Evolutionary conservation across 1,140 invertebrate species (phyloP).

Genomic region (Neodiprion fabricii): DNA sequence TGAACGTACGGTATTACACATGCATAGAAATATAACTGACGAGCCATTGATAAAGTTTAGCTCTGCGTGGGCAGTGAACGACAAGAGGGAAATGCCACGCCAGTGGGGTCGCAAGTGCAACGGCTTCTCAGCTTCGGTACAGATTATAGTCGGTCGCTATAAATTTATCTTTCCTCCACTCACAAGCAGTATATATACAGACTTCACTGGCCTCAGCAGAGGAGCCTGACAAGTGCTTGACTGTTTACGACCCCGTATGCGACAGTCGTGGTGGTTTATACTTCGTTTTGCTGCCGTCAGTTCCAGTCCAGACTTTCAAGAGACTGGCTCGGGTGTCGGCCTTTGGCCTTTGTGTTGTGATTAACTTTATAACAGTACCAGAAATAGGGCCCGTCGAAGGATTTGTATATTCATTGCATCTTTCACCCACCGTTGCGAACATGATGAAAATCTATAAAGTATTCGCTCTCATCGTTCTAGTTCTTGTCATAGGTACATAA

Average conservation of each 20-base stretch:
- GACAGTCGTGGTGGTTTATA: not conserved
- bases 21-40: too few relatives aligned
- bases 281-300: constrained; percentile 1
- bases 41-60: too few relatives aligned
- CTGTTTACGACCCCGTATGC: not conserved
- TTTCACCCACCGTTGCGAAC: not conserved
- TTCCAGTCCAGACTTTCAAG: not conserved
- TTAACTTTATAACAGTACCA: not conserved
- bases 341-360: constrained; percentile 7
- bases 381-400: not conserved
- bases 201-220: not conserved
- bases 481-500: not conserved
- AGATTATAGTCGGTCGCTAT: not conserved
- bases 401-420: too few relatives aligned
- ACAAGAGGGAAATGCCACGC: not conserved
- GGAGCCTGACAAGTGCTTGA: constrained; percentile 1
- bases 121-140: not conserved
- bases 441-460: not conserved
- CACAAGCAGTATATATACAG: not conserved
- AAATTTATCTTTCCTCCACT: not conserved
- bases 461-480: not conserved
- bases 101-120: not conserved
- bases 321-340: not conserved
- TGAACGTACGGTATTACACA: too few relatives aligned
- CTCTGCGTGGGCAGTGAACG: not conserved